Evolutionary conservation across 1,140 invertebrate genomes (phyloP).

Genomic region (Littorina saxatilis): DNA sequence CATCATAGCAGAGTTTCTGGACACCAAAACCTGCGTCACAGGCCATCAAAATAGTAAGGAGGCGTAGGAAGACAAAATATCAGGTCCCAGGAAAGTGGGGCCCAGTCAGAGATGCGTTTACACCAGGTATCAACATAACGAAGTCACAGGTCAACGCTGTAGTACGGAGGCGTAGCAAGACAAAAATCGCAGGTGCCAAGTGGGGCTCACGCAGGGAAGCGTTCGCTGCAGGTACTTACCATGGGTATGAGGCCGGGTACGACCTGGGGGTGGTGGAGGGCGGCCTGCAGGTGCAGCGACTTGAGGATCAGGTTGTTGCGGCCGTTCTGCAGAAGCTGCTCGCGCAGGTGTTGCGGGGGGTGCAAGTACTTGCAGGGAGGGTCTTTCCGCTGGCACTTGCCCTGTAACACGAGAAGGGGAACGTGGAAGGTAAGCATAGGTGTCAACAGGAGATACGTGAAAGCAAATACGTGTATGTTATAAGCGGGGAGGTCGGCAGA

Average conservation of each 20-base stretch:
- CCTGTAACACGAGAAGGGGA: slow-evolving; percentile 82
- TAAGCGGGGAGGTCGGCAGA: background rate
- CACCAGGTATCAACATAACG: too few relatives aligned
- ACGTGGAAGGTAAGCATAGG: background rate
- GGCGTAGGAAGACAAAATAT: too few relatives aligned
- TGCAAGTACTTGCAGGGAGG: slow-evolving; percentile 99
- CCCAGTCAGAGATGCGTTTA: too few relatives aligned
- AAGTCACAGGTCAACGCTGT: too few relatives aligned
- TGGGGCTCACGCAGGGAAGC: too few relatives aligned
- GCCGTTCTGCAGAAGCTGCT: slow-evolving; percentile 99
- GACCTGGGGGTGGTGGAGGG: slow-evolving; percentile 60
- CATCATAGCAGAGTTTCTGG: too few relatives aligned
- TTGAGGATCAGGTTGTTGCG: slow-evolving; percentile 96
- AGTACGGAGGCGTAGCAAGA: too few relatives aligned
- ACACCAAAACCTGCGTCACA: too few relatives aligned
- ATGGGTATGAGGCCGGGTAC: slow-evolving; percentile 62
- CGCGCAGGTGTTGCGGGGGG: slow-evolving; percentile 99
- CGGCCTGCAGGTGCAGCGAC: slow-evolving; percentile 71
- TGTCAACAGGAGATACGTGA: background rate
- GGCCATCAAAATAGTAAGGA: too few relatives aligned
- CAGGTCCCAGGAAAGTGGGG: too few relatives aligned
- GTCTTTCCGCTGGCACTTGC: slow-evolving; percentile 99
- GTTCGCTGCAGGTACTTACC: too few relatives aligned
- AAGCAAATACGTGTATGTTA: background rate
- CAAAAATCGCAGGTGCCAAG: too few relatives aligned